Conservation (phyloP, 2,113 vertebrate species). For the Fulmarus glacialis region DNA sequence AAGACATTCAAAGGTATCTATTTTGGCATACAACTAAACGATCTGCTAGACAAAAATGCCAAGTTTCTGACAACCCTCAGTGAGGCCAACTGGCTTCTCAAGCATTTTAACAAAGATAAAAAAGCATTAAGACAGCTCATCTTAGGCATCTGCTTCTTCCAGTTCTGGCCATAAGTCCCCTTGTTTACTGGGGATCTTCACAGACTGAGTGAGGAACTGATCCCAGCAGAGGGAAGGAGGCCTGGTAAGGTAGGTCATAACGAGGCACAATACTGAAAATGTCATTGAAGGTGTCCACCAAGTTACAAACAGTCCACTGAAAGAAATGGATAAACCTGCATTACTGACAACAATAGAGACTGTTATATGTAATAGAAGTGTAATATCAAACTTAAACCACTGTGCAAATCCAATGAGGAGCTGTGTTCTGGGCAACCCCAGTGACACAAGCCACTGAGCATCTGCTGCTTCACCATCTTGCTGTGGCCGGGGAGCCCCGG, state of each 20-base stretch:
- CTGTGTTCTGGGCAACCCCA: neutral
- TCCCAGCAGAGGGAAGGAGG: neutral
- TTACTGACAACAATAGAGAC: neutral
- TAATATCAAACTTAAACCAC: neutral
- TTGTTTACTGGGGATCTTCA: neutral
- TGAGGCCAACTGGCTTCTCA: neutral
- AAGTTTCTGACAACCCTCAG: neutral
- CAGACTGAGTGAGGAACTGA: neutral
- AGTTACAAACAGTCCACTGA: neutral
- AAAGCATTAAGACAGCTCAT: neutral
- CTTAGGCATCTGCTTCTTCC: neutral
- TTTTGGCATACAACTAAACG: neutral
- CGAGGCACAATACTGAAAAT: neutral
- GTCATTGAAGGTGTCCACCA: neutral
- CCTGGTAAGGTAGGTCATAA: neutral
- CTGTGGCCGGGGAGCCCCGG: accelerated
- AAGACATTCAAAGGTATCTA: neutral
- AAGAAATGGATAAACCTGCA: neutral
- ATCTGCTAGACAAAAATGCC: neutral
- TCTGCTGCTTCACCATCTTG: neutral
- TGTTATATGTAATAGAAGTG: neutral
- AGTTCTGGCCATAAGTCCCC: neutral
- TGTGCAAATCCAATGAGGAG: neutral
- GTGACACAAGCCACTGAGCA: accelerated
- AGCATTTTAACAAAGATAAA: neutral